phyloP scores from a whole-genome alignment of 2,888 invertebrate genomes.

The Thumatha senex region DNA sequence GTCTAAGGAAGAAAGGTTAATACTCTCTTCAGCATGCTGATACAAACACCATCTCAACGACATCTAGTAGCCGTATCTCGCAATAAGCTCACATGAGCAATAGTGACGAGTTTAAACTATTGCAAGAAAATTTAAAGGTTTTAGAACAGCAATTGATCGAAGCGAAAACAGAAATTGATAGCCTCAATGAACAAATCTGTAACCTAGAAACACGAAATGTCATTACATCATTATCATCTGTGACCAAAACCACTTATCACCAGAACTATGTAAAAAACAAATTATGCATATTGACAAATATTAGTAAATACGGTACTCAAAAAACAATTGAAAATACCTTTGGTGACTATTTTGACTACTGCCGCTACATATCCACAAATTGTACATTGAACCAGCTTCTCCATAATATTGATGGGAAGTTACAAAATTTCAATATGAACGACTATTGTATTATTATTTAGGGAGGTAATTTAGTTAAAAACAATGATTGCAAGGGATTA shows the following conservation, averaged over 20 bases:
- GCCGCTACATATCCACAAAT: background rate
- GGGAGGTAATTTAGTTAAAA: background rate
- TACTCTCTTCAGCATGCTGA: background rate
- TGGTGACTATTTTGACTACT: background rate
- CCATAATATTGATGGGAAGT: conserved; percentile 1
- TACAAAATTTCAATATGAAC: conserved; percentile 1
- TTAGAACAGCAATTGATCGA: background rate
- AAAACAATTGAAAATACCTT: conserved; percentile 2
- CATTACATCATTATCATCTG: too few relatives aligned
- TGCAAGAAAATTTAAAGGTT: background rate
- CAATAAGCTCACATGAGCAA: background rate
- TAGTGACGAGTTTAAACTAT: background rate
- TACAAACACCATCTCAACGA: background rate
- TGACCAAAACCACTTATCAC: too few relatives aligned
- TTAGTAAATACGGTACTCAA: too few relatives aligned
- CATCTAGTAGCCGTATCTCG: background rate
- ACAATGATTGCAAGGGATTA: background rate
- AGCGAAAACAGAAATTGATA: background rate
- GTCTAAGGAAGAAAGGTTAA: background rate
- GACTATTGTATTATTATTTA: conserved; percentile 7
- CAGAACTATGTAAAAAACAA: too few relatives aligned
- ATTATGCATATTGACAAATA: too few relatives aligned
- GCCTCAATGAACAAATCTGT: background rate
- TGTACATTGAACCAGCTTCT: conserved; percentile 1
- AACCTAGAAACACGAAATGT: too few relatives aligned